Evolutionary conservation across 2,888 invertebrate genomes (phyloP), one percentile per base, ranked within the genome.

Genomic region (Taenaris catops): DNA sequence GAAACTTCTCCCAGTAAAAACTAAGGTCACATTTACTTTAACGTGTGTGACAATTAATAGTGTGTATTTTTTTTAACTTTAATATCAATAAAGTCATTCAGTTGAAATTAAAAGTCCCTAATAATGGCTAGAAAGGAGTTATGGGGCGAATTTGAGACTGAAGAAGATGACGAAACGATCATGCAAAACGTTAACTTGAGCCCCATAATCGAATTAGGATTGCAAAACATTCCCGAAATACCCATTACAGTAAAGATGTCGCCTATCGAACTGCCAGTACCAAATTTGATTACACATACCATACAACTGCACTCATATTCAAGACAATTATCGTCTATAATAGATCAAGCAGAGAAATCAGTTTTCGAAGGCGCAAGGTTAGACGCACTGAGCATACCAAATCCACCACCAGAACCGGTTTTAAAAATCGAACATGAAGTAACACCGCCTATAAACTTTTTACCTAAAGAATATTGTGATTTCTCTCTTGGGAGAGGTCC

Each of bases 151-250:
- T 63, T 81, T 38, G 80, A 81, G 43, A 66, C 74, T 9, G 72
- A 71, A 29, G 62, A 54, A 25, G 58, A 60, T 12, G 74, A 81
- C 27, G 74, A 80, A 28, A 59, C 68, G 1, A 48, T 79, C 43
- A 48, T 79, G 9, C 81, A 83, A 44, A 80, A 65, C 28, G 86
- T 86, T 1, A 86, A 87, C 46, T 87, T 87, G 44, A 83, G 80
- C 38, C 87, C 87, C 1, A 81, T 87, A 8, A 87, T 87, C 27
- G 87, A 87, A 54, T 58, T 86, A 24, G 87, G 86, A 3, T 74
- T 87, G 81, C 86, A 84, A 56, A 84, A 84, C 36, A 86, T 87
- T 33, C 83, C 86, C 1, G 86, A 86, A 63, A 80, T 81, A 53
- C 78, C 81, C 0, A 84, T 80, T 25, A 69, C 73, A 14, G 83